Evolutionary conservation across 1,140 invertebrate genomes (phyloP), one percentile per base, ranked within the genome.

Genomic region (Philaenus spumarius): DNA sequence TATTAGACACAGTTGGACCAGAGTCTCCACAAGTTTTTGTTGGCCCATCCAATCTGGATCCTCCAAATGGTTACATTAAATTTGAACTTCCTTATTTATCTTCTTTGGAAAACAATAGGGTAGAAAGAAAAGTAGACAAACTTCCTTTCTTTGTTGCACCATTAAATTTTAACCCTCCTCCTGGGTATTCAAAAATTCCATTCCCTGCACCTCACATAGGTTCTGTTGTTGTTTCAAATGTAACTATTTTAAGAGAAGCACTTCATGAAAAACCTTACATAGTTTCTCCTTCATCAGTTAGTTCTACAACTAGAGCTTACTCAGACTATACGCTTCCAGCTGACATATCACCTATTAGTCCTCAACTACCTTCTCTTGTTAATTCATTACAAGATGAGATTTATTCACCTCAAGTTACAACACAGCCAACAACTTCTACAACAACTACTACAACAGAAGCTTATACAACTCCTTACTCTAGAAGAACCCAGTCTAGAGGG

Each of bases 91-190:
- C 88, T 0, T 91, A 91, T 66, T 69, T 91, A 17, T 89, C 87
- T 0, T 82, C 83, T 20, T 73, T 90, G 24, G 83, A 87, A 62
- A 77, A 77, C 14, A 84, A 82, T 59, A 75, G 83, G 15, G 80
- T 83, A 5, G 86, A 89, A 65, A 79, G 81, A 48, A 87, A 87
- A 71, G 78, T 88, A 1, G 78, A 83, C 43, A 80, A 84, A 62
- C 63, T 87, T 1, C 88, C 89, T 9, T 91, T 90, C 71, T 91
- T 91, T 53, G 88, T 91, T 0, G 89, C 89, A 2, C 88, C 89
- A 1, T 67, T 90, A 9, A 90, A 86, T 64, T 91, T 90, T 62
- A 83, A 85, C 62, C 85, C 88, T 20, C 88, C 87, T 0, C 74
- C 79, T 14, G 88, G 87, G 12, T 90, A 88, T 67, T 84, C 86